Percentiles rank a stretch among this genome's conserved stretches.
Evolutionary conservation across 2,888 invertebrate species (phyloP).

Genomic region (Pyrocoelia pectoralis): DNA sequence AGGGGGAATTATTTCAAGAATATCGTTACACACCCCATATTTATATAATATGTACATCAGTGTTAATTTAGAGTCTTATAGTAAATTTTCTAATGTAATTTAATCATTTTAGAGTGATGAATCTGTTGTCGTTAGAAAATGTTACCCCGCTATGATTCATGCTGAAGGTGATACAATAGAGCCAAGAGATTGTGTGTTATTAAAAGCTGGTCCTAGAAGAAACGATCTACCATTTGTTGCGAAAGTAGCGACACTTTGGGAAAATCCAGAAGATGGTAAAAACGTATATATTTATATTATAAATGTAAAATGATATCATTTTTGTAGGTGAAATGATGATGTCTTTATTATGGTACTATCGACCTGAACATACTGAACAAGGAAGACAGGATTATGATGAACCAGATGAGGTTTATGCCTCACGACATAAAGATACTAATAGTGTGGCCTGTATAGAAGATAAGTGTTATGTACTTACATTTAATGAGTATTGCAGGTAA

Average conservation of each 20-base stretch:
- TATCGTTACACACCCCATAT: too few species aligned
- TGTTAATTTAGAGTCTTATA: too few species aligned
- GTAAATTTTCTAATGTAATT: background rate
- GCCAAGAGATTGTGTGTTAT: conserved; percentile 89
- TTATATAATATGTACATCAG: too few species aligned
- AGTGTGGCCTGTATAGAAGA: conserved; percentile 98
- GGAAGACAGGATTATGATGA: conserved; percentile 83
- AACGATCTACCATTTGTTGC: conserved; percentile 94
- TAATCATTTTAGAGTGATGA: conserved; percentile 74
- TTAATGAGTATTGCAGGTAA: conserved; percentile 96
- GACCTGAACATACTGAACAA: conserved; percentile 95
- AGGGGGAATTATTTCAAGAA: too few species aligned
- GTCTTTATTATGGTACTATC: conserved; percentile 95
- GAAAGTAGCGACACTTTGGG: conserved; percentile 93
- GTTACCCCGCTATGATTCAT: conserved; percentile 92
- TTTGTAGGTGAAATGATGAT: conserved; percentile 94
- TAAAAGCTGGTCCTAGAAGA: conserved; percentile 83
- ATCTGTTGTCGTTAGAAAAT: conserved; percentile 76
- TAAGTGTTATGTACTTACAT: conserved; percentile 95
- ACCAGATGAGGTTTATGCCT: conserved; percentile 94
- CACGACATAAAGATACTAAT: conserved; percentile 93
- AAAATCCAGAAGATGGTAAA: conserved; percentile 92
- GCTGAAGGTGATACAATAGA: conserved; percentile 85
- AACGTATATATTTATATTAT: too few species aligned
- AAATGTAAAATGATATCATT: background rate